Conservation (phyloP, 2,113 vertebrate genomes). For the Murina feae region DNA sequence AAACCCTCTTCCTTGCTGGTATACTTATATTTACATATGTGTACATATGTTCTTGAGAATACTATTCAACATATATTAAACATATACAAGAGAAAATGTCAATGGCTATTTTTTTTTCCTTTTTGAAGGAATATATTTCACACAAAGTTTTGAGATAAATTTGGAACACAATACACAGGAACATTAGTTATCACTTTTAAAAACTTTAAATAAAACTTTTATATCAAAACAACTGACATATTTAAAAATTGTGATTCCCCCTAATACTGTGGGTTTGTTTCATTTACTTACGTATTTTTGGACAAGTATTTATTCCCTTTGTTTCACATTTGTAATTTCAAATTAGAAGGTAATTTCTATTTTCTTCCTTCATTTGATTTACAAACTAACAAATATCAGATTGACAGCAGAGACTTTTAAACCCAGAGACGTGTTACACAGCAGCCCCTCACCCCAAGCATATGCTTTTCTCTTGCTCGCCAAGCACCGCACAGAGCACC, state of each 20-base stretch:
- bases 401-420: background rate
- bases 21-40: conserved; percentile 45
- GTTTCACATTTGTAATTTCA: background rate
- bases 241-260: background rate
- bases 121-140: background rate
- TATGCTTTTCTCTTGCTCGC: background rate
- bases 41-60: conserved; percentile 32
- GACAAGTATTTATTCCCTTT: background rate
- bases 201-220: background rate
- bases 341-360: background rate
- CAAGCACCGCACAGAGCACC: rapidly evolving
- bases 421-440: background rate
- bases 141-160: background rate
- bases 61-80: conserved; percentile 30
- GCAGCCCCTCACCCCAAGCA: background rate
- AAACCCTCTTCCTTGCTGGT: background rate
- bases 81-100: conserved; percentile 16
- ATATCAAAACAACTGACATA: background rate
- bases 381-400: background rate
- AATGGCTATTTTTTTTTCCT: background rate
- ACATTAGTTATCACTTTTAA: background rate
- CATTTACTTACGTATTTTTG: background rate
- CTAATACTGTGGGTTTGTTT: background rate
- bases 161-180: background rate
- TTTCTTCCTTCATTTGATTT: background rate